Base-by-base conservation (phyloP, 2,888 invertebrate species). In the Agonopterix subpropinquella region DNA sequence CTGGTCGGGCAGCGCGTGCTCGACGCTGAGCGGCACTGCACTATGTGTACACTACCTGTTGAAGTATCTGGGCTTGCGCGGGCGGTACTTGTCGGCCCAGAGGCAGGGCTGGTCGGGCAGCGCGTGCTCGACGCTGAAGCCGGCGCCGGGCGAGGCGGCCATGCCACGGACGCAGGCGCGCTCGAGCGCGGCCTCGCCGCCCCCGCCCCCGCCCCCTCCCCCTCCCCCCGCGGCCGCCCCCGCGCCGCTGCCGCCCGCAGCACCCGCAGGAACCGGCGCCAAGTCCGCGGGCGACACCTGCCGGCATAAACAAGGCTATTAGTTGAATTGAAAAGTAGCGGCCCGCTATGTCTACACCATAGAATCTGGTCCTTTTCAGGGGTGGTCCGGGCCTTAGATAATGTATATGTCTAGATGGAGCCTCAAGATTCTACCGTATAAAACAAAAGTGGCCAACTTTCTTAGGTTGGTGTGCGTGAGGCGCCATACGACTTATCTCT, bases 51-150 rank as follows among this genome's bases (percentile, higher is more conserved):
- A n/a, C n/a, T 28, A 83, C 86, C 88, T 89, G 89, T 99, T 99
- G 87, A 99, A 98, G 86, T 99, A 99, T 13, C 99, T 86, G 1
- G 99, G 99, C 61, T 99, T 99, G 44, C 99, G 86, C 0, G 99
- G 99, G 9, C 99, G 89, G 80, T 99, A 99, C 83, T 98, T 98
- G 66, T 97, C 98, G 42, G 90, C 91, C 41, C 92, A 91, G 93
- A 96, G 95, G 11, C 37, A 55, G 54, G 44, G 58, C 61, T 46
- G 61, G 61, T 39, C 39, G 39, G 39, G 39, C 39, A 39, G 39
- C 39, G 39, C 39, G n/a, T 95, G 92, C 90, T 98, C 96, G 44
- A 96, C 98, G 51, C 96, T 95, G 87, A 98, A 98, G 70, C 93
- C 93, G 1, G 94, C 96, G 66, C 96, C 98, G 42, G 90, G 91